Base-by-base conservation (phyloP, 2,888 invertebrate genomes). In the Ashinkailepas kermadecensis region DNA sequence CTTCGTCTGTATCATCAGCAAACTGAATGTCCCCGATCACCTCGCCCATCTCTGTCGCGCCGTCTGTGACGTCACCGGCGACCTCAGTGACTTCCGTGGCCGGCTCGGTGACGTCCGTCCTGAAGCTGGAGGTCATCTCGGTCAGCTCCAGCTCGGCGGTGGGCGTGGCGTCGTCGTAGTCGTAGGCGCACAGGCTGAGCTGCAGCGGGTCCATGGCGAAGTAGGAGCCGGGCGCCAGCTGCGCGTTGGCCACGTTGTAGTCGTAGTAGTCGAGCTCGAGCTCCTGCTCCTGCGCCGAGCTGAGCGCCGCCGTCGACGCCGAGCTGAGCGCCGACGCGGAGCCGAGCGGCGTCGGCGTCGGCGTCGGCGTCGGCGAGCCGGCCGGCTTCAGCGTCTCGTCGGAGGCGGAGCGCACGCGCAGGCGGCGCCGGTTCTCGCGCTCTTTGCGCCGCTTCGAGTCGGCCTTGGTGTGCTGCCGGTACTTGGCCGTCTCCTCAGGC, bases 261-360 rank as follows among this genome's bases (percentile, higher is more conserved):
- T 86, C 86, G 81, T 86, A 86, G 83, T 86, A 86, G 82, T 86
- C 86, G 83, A 85, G 85, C 83, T 86, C 86, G 82, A 86, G 85
- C 80, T 86, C 86, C 58, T 84, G 84, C 70, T 85, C 85, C 9
- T 85, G 21, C 78, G 78, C 15, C 9, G 74, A 54, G 23, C 65
- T 67, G 15, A 67, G 65, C 65, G 56, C 70, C 10, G 39, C 70
- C 3, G 56, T 74, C 21, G 74, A 74, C 39, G 74, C 54, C 8
- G 74, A 1, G 74, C 74, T 74, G 7, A 74, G 74, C 56, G 56
- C 74, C n/a, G 74, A 18, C 25, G 13, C 67, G 12, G 67, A 67
- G 25, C 67, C n/a, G 12, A 67, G 25, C 67, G 67, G 25, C 13
- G 67, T 12, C 23, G 25, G 23, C 13, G 67, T 12, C 23, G 23